Conservation (phyloP, 2,113 vertebrate genomes). For the Dicentrarchus labrax region DNA sequence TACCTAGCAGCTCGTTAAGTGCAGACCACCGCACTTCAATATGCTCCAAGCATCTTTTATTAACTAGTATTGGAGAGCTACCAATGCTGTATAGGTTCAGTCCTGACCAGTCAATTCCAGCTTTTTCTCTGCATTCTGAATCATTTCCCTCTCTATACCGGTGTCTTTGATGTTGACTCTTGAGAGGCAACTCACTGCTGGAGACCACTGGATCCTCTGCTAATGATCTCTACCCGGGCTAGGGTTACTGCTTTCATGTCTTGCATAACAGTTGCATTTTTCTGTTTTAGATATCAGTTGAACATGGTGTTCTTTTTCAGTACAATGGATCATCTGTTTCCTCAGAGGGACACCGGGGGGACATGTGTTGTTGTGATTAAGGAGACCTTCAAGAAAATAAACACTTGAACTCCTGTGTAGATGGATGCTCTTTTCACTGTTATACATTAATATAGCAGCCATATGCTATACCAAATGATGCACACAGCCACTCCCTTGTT, state of each 20-base stretch:
- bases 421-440: constrained; percentile 13
- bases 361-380: constrained; percentile 4
- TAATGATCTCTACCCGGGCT: constrained; percentile 77
- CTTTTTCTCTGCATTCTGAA: constrained; percentile 47
- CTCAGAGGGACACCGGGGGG: constrained; percentile 2
- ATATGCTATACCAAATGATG: not conserved
- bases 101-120: constrained; percentile 41
- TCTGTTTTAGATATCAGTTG: constrained; percentile 57
- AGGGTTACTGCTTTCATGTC: constrained; percentile 75
- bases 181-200: constrained; percentile 73
- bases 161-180: constrained; percentile 78
- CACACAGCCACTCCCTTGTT: not conserved
- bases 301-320: constrained; percentile 42
- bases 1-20: constrained; percentile 10
- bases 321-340: constrained; percentile 49
- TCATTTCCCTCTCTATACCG: constrained; percentile 52
- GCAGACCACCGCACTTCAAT: constrained; percentile 13
- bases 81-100: constrained; percentile 41
- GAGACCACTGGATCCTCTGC: constrained; percentile 71
- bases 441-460: not conserved
- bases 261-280: constrained; percentile 65
- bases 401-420: constrained; percentile 31
- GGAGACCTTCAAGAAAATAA: constrained; percentile 42
- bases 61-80: constrained; percentile 29
- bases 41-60: constrained; percentile 34